phyloP scores from a whole-genome alignment of 2,113 vertebrate species.

The Xenus cinereus region DNA sequence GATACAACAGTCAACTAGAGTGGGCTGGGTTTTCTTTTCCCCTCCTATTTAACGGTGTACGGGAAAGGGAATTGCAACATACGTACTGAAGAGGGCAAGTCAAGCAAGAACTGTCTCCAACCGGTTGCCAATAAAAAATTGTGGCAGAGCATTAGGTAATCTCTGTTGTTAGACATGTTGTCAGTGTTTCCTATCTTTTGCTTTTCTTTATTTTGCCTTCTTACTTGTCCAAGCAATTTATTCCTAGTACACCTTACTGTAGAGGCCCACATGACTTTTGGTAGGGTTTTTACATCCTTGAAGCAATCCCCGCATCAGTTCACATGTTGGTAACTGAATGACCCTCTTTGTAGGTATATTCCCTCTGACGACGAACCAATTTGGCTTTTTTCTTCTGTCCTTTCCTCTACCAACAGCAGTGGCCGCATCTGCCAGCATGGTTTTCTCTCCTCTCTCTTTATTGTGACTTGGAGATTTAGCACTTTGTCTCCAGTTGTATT shows the following conservation, averaged over 20 bases:
- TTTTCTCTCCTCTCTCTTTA: not conserved
- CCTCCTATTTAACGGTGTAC: not conserved
- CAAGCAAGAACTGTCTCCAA: not conserved
- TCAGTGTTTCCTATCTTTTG: not conserved
- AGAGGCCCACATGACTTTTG: not conserved
- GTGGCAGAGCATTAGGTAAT: not conserved
- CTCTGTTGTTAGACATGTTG: accelerated
- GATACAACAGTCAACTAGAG: not conserved
- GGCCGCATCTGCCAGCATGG: not conserved
- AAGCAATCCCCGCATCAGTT: not conserved
- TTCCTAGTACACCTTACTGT: not conserved
- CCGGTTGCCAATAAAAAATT: not conserved
- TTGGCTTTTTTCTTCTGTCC: not conserved
- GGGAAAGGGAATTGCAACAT: not conserved
- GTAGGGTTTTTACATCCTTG: not conserved
- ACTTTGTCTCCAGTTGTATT: not conserved
- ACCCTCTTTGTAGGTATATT: not conserved
- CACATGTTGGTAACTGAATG: not conserved
- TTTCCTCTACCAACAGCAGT: accelerated
- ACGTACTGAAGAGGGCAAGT: not conserved
- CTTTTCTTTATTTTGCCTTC: not conserved
- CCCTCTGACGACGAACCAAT: not conserved
- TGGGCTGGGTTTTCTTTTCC: accelerated
- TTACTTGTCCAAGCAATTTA: not conserved
- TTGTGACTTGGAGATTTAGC: not conserved